Evolutionary conservation across 2,797 vertebrate species (phyloP).

Genomic region (Hapalemur alaotrensis): DNA sequence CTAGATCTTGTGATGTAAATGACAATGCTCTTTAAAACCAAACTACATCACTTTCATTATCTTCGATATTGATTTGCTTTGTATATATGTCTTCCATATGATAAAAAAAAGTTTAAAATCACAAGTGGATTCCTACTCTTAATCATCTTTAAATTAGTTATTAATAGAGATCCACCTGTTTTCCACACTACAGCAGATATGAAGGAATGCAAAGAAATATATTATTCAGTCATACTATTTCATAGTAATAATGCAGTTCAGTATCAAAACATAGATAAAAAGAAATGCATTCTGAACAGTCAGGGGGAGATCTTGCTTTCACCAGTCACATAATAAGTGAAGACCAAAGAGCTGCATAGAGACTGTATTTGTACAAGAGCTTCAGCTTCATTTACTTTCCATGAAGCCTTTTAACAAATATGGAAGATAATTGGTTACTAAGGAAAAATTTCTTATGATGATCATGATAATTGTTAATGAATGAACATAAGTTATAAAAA

Average conservation of each 20-base stretch:
- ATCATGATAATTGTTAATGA: not conserved
- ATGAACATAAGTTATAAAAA: not conserved
- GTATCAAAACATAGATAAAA: not conserved
- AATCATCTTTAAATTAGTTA: not conserved
- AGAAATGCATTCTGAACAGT: not conserved
- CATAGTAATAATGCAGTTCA: not conserved
- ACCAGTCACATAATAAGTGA: not conserved
- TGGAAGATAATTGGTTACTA: not conserved
- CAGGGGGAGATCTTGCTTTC: not conserved
- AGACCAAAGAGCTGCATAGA: not conserved
- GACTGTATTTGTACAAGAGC: not conserved
- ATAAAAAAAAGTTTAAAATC: not conserved
- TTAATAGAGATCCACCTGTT: not conserved
- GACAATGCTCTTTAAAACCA: not conserved
- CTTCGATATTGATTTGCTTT: not conserved
- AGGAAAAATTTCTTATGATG: not conserved
- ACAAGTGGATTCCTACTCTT: not conserved
- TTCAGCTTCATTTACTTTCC: not conserved
- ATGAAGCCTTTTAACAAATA: not conserved
- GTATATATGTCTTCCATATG: not conserved
- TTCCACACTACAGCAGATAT: fast-evolving
- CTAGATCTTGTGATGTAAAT: not conserved
- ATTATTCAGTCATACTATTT: not conserved
- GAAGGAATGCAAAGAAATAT: not conserved
- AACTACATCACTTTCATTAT: not conserved